Evolutionary conservation across 2,797 vertebrate species (phyloP).

Genomic region (Euphonia xanthogaster): DNA sequence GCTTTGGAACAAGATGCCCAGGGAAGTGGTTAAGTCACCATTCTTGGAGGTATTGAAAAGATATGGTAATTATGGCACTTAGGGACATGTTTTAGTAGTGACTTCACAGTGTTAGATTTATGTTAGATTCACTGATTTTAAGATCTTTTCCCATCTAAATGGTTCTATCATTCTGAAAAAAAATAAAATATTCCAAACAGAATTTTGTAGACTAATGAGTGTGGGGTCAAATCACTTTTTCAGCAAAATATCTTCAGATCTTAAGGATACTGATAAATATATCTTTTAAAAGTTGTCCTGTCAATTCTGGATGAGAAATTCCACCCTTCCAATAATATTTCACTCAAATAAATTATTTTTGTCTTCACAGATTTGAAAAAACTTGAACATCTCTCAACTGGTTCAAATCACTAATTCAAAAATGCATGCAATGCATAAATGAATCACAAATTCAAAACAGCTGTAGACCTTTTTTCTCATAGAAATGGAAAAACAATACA

Average conservation of each 20-base stretch:
- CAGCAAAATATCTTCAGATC: neutral
- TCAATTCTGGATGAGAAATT: neutral
- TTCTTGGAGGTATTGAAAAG: neutral
- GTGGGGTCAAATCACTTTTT: neutral
- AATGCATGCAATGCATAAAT: too few relatives aligned
- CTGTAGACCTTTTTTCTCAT: neutral
- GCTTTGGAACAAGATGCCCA: neutral
- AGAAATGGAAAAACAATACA: neutral
- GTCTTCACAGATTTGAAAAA: neutral
- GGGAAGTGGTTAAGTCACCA: neutral
- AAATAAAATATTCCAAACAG: neutral
- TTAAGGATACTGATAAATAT: neutral
- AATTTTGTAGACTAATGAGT: neutral
- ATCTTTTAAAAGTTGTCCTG: neutral
- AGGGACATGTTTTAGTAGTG: neutral
- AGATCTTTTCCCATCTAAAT: neutral
- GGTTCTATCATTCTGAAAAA: neutral
- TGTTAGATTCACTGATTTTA: neutral
- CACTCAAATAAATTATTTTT: neutral
- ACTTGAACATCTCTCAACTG: neutral
- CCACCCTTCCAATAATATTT: neutral
- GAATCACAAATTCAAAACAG: too few relatives aligned
- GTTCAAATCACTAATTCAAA: neutral
- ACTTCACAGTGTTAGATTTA: neutral
- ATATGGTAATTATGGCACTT: neutral